Percentiles rank a stretch among this genome's conserved stretches.
Conservation (phyloP, 2,888 invertebrate species). For the Strigamia maritima region DNA sequence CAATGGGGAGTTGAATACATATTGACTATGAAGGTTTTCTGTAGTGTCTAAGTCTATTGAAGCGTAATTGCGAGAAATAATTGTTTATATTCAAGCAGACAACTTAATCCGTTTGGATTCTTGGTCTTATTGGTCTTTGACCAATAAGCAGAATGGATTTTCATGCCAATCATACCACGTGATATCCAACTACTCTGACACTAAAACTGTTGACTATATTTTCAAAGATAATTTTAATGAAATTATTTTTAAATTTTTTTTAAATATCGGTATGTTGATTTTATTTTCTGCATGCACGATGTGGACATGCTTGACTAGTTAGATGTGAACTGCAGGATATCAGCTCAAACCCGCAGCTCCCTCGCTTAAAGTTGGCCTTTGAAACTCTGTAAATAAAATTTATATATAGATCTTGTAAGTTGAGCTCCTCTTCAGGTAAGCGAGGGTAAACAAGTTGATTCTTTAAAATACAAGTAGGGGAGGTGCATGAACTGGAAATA, state of each 20-base stretch:
- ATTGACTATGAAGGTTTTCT: too few species aligned
- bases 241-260: not conserved
- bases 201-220: not conserved
- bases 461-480: not conserved
- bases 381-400: not conserved
- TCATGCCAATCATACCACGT: too few species aligned
- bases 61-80: too few species aligned
- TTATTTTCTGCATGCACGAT: not conserved
- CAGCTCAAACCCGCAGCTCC: not conserved
- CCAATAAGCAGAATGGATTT: too few species aligned
- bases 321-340: not conserved
- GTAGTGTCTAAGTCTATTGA: too few species aligned
- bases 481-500: not conserved
- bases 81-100: too few species aligned
- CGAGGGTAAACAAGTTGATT: not conserved
- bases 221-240: not conserved
- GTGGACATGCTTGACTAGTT: not conserved
- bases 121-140: too few species aligned
- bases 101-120: too few species aligned
- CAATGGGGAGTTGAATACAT: too few species aligned
- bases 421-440: constrained; percentile 9
- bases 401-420: constrained; percentile 5
- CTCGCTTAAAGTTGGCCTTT: not conserved
- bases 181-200: too few species aligned
- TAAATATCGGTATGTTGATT: not conserved